A percentile compares a stretch with the other conserved stretches of the same genome.
Conservation (phyloP, 2,888 invertebrate genomes). For the Agrochola lychnidis region DNA sequence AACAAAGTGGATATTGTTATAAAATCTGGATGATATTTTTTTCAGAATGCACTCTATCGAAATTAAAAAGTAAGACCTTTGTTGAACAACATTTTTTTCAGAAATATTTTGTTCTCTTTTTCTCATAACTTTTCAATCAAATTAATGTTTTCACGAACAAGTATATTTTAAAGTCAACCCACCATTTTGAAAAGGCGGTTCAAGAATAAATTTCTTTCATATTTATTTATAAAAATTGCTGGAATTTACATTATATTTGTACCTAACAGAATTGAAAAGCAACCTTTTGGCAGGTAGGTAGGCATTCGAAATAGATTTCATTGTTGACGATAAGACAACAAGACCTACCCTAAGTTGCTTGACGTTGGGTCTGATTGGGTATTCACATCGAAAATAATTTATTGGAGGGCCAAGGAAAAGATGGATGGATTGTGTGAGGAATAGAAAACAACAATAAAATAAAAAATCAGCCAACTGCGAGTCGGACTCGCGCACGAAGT, state of each 20-base stretch:
- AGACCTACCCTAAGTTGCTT: not conserved
- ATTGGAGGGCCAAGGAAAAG: not conserved
- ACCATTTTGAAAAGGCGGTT: not conserved
- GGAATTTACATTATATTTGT: not conserved
- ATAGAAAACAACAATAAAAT: no score
- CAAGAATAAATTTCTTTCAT: not conserved
- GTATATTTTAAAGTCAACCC: not conserved
- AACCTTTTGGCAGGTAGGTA: not conserved
- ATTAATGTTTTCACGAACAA: not conserved
- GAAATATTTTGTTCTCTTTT: not conserved
- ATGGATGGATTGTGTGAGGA: not conserved
- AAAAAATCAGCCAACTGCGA: no score
- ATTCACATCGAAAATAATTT: not conserved
- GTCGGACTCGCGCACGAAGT: no score
- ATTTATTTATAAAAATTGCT: not conserved
- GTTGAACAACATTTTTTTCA: not conserved
- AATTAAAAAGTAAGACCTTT: not conserved
- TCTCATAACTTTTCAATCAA: conserved; percentile 5
- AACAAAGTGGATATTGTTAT: not conserved
- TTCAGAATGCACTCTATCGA: not conserved
- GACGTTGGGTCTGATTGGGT: not conserved
- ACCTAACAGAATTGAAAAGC: not conserved
- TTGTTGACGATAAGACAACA: not conserved
- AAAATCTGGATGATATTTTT: not conserved
- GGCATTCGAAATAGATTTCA: not conserved